Evolutionary conservation across 2,797 vertebrate species (phyloP).

Genomic region (Lacerta bilineata): DNA sequence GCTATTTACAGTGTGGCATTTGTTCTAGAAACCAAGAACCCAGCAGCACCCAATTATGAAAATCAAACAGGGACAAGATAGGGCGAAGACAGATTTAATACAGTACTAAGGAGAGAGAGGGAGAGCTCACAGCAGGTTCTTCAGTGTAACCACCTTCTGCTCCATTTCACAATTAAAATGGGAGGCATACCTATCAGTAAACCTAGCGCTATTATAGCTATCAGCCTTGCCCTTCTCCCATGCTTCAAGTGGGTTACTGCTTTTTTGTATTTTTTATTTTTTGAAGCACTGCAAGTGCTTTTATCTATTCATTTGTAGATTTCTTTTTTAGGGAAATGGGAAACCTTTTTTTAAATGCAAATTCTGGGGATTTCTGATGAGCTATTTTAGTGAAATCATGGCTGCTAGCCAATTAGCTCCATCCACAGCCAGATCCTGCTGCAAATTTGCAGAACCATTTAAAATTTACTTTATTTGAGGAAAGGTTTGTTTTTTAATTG

Average conservation of each 20-base stretch:
- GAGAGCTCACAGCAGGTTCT: neutral
- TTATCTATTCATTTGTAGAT: constrained; percentile 11
- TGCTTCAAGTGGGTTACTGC: neutral
- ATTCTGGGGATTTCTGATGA: neutral
- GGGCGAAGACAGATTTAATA: neutral
- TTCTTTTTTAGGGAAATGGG: neutral
- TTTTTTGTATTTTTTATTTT: neutral
- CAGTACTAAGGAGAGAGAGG: neutral
- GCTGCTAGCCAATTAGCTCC: neutral
- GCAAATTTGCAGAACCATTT: neutral
- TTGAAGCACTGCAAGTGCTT: neutral
- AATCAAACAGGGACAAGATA: neutral
- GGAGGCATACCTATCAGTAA: neutral
- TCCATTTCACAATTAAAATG: neutral
- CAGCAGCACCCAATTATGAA: neutral
- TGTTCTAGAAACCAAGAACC: neutral
- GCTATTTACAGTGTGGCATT: neutral
- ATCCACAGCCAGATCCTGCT: neutral
- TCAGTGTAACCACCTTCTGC: neutral
- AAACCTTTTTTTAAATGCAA: too few species aligned
- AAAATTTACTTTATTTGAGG: neutral
- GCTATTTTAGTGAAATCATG: neutral
- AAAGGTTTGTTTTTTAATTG: neutral
- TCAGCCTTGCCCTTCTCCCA: neutral
- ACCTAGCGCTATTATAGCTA: neutral